Evolutionary conservation across 2,888 invertebrate genomes (phyloP), one percentile per base, ranked within the genome.

Genomic region (Julus scanicus): DNA sequence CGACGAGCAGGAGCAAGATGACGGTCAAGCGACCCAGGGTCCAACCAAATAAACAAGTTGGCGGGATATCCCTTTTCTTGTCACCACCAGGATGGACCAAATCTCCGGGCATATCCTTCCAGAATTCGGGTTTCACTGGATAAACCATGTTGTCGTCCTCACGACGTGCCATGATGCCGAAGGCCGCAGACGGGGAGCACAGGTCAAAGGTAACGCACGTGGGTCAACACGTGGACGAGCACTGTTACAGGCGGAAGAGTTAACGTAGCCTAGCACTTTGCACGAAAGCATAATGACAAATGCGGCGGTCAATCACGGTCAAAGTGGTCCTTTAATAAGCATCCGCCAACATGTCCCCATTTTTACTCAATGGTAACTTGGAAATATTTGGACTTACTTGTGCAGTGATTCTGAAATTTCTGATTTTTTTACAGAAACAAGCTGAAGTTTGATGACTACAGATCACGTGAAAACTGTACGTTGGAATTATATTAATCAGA

Each of bases 1-100:
- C 92, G 86, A 94, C 93, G 89, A 94, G 92, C 53, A 94, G 92
- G 53, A 94, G 92, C 87, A 94, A 92, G 83, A 94, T 92, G 89
- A 94, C 93, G 0, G 94, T 94, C 4, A 94, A 94, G 90, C 94
- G 92, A 91, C 94, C 89, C 71, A 89, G 86, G 15, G 89, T 86
- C 89, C 89, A 89, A 37, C 89, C 89, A 48, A 88, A 89, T 20
- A 89, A 29, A 48, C 89, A 89, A 40, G 89, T 71, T n/a, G 89
- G 86, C 53, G 53, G 87, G 44, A 86, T 80, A 48, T 88, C 88
- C 87, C 88, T 37, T 40, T 88, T 89, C 49, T 71, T 86, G 39
- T 85, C 88, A 44, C 39, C 87, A 11, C 87, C 88, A 49, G 87
- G 37, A 29, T 40, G 44, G n/a, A 57, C 87, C 63, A 87, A 88